Conservation (phyloP, 2,888 invertebrate genomes). For the Drosophila affinis region DNA sequence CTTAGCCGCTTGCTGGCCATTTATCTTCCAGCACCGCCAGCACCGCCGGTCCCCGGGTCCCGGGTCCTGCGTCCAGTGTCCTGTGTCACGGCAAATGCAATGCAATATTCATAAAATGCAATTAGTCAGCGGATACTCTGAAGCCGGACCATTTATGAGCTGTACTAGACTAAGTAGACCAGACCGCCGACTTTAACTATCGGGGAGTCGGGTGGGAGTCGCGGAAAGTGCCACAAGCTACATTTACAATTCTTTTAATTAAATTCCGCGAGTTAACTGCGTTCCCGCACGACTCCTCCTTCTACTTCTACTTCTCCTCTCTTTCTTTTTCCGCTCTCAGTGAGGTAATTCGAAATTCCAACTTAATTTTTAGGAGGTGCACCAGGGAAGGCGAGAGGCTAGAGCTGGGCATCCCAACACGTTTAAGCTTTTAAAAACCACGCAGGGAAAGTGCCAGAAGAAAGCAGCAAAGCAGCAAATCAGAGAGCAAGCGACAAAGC, state of each 20-base stretch:
- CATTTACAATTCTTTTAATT: conserved; percentile 78
- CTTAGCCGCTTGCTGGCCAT: conserved; percentile 51
- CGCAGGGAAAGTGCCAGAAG: conserved; percentile 46
- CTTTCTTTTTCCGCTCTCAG: conserved; percentile 2
- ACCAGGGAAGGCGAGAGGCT: background rate
- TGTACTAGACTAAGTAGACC: conserved; percentile 11
- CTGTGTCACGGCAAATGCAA: conserved; percentile 26
- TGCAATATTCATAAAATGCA: conserved; percentile 74
- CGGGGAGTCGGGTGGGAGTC: conserved; percentile 8
- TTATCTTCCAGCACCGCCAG: conserved; percentile 30
- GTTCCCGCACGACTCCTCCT: conserved; percentile 38
- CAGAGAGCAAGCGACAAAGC: conserved; percentile 31
- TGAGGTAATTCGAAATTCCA: conserved; percentile 72
- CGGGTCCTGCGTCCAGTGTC: conserved; percentile 21
- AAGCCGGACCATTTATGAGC: conserved; percentile 56
- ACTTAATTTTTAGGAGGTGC: conserved; percentile 64
- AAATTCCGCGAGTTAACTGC: conserved; percentile 68
- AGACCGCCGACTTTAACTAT: conserved; percentile 57
- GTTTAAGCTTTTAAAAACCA: conserved; percentile 75
- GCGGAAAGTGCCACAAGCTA: conserved; percentile 38
- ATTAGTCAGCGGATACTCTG: conserved; percentile 62
- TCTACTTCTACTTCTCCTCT: background rate
- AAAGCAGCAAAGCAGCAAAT: conserved; percentile 5
- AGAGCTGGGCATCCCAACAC: conserved; percentile 53
- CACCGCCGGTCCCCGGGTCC: conserved; percentile 9